Evolutionary conservation across 2,888 invertebrate genomes (phyloP), one percentile per base, ranked within the genome.

Genomic region (Sycophila texana): DNA sequence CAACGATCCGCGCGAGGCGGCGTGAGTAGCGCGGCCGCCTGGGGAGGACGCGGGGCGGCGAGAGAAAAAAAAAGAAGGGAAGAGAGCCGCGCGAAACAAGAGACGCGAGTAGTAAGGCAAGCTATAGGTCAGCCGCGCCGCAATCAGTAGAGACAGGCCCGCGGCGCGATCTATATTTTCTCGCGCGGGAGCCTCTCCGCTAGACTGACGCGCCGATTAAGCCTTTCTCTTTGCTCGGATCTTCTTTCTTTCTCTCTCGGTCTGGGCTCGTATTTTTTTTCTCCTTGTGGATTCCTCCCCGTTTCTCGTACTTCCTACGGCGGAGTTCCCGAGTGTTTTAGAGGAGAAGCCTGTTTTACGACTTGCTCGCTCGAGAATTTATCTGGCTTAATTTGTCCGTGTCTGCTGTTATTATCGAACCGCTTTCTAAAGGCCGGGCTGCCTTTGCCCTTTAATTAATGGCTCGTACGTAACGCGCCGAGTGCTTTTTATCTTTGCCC

Each of bases 371-470:
- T 60, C 47, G 49, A 47, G 57, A 70, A 71, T 65, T 71, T 65
- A 71, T 77, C 70, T 71, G 26, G 57, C 47, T 77, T 71, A 77
- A 70, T 77, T 77, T 71, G 71, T 71, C 57, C 20, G 22, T 49
- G 63, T 71, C 71, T 30, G 39, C 65, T 71, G 57, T 75, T 75
- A 60, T 53, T 68, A 61, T 58, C 30, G 39, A 51, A 67, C 30
- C 51, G 30, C 68, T 20, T 57, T 22, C 47, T 26, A 53, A 3
- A 18, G 26, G 60, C 39, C 39, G 39, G 39, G 39, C 39, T 39
- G 39, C 39, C 39, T 4, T 39, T 4, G 39, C 39, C 10, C 39
- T 39, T 39, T 39, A 39, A 39, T 39, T 39, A 39, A 39, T 39
- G 39, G 39, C 7, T 7, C 39, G 39, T 39, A 39, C 39, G 39